Evolutionary conservation across 2,113 vertebrate genomes (phyloP), one percentile per base, ranked within the genome.

Genomic region (Artemisiospiza belli): DNA sequence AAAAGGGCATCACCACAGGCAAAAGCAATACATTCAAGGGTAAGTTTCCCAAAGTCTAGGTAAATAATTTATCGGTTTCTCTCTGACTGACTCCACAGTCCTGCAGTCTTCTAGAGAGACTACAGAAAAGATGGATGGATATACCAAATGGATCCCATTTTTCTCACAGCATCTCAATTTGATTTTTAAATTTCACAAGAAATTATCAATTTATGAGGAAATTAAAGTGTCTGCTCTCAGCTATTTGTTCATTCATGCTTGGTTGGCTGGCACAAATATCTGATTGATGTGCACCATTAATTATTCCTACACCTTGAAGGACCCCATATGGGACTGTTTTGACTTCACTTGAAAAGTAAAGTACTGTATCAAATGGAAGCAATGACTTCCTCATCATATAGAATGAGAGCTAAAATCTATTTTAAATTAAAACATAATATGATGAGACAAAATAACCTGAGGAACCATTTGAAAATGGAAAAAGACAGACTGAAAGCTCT

Each of bases 211-310:
- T 51, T 58, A 27, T 47, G 43, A 89, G 27, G 51, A 91, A 91
- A 64, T 52, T 1, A 35, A 83, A 44, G 7, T n/a, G 11, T 39
- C 68, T 69, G 12, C 17, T 77, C 6, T 77, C 41, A 25, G 7
- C 0, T 39, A 2, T 73, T 83, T 90, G 19, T 44, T 85, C 46
- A 33, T 52, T 76, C 54, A 39, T 0, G 0, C 7, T 72, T 14
- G 18, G 23, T 13, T 72, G 24, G 2, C 1, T 52, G 23, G 16
- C 49, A 61, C 33, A 80, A 89, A 57, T 27, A 35, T 39, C 27
- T 47, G 44, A 52, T 2, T 69, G 30, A 73, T 46, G 12, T 43
- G 12, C 16, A 46, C 8, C 15, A 9, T 35, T 72, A 64, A 31
- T 59, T 41, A 39, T 55, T 27, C 30, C 17, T 23, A 31, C 6